Conservation (phyloP, 2,797 vertebrate genomes). For the Myiotriccus ornatus region DNA sequence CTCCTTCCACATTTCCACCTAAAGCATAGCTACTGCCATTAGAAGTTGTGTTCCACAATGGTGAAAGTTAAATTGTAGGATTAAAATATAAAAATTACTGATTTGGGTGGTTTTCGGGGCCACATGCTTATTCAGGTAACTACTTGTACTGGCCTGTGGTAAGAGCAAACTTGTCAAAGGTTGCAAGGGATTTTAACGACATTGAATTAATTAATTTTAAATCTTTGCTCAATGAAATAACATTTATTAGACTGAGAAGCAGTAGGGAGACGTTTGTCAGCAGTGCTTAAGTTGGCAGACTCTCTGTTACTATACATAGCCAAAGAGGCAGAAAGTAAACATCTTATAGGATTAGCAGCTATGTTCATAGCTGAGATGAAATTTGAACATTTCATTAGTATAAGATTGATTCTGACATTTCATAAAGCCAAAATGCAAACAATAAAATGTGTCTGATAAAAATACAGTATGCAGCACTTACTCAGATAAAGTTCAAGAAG, state of each 20-base stretch:
- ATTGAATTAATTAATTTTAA: conserved; percentile 63
- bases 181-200: conserved; percentile 55
- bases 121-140: background rate
- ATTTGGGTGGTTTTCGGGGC: background rate
- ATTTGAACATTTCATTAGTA: conserved; percentile 68
- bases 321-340: conserved; percentile 37
- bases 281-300: conserved; percentile 51
- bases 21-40: background rate
- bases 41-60: background rate
- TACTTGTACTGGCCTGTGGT: background rate
- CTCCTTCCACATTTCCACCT: background rate
- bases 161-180: conserved; percentile 40
- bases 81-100: background rate
- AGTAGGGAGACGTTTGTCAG: conserved; percentile 48
- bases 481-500: conserved; percentile 60
- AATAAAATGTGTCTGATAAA: conserved; percentile 60
- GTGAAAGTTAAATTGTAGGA: background rate
- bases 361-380: conserved; percentile 57
- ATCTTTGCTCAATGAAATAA: conserved; percentile 61
- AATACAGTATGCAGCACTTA: conserved; percentile 37
- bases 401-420: conserved; percentile 72
- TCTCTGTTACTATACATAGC: conserved; percentile 24
- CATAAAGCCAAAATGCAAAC: conserved; percentile 69
- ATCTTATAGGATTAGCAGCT: conserved; percentile 54
- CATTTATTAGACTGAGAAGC: conserved; percentile 48